These are phyloP conservation scores for Drosophila suboccidentalis DNA, from an alignment of 2,888 invertebrate species.

Conservation along the genomic window DNA sequence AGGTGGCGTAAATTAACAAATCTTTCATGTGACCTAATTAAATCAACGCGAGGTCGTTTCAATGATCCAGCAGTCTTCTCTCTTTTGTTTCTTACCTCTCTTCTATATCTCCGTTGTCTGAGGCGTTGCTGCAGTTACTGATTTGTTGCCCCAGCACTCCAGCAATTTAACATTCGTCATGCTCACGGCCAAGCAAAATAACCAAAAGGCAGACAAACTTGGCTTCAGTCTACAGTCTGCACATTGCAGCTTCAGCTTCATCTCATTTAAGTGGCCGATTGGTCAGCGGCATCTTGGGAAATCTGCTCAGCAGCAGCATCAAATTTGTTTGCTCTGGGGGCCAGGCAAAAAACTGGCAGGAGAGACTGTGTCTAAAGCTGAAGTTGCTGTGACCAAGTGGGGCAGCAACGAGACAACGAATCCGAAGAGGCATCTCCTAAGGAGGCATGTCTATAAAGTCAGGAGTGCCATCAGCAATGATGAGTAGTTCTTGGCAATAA, in stretches of 20 bases:
- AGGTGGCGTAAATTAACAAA: slow-evolving; percentile 81
- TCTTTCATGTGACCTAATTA: slow-evolving; percentile 80
- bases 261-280: slow-evolving; percentile 50
- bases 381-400: slow-evolving; percentile 44
- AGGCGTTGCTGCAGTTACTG: slow-evolving; percentile 31
- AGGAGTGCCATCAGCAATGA: slow-evolving; percentile 36
- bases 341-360: slow-evolving; percentile 26
- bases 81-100: background rate
- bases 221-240: slow-evolving; percentile 4
- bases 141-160: slow-evolving; percentile 42
- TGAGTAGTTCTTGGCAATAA: slow-evolving; percentile 33
- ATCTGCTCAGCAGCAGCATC: slow-evolving; percentile 29
- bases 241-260: background rate
- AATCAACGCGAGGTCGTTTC: slow-evolving; percentile 68
- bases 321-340: slow-evolving; percentile 56
- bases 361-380: slow-evolving; percentile 45
- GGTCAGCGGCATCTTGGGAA: slow-evolving; percentile 63
- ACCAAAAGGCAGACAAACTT: slow-evolving; percentile 47
- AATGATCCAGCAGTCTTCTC: slow-evolving; percentile 28
- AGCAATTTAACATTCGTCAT: slow-evolving; percentile 80
- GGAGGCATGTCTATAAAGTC: slow-evolving; percentile 29
- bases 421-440: background rate
- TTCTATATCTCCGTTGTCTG: background rate
- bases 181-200: slow-evolving; percentile 68
- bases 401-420: slow-evolving; percentile 2